These are phyloP conservation scores for Eurystomus gularis DNA, from an alignment of 2,113 vertebrate genomes.

Conservation along the genomic window DNA sequence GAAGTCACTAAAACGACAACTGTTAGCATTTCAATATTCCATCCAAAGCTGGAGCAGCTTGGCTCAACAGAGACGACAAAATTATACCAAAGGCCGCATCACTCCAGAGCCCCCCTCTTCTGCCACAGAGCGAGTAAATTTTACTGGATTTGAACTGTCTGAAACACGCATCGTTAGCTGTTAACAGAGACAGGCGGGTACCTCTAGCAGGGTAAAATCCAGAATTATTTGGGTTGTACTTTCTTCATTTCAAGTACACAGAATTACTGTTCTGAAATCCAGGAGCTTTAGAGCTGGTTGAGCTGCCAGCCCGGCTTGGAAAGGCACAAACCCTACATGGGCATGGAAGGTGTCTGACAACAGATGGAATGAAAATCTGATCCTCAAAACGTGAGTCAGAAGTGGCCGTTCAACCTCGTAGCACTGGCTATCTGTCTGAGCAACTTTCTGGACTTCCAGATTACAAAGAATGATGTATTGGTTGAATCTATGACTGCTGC, in stretches of 20 bases:
- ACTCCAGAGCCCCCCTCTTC: background rate
- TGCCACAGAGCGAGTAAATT: background rate
- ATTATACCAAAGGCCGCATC: background rate
- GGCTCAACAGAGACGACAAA: background rate
- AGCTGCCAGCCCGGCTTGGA: background rate
- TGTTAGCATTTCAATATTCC: background rate
- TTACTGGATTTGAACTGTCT: background rate
- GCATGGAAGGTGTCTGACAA: accelerated
- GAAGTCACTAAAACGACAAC: background rate
- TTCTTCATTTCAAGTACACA: background rate
- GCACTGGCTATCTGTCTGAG: background rate
- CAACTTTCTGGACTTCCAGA: background rate
- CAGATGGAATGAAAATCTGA: background rate
- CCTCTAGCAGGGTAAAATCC: background rate
- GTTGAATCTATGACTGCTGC: background rate
- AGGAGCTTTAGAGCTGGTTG: background rate
- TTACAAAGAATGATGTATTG: background rate
- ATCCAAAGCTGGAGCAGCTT: background rate
- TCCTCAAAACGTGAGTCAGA: background rate
- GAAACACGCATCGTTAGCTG: accelerated
- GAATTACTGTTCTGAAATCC: no score
- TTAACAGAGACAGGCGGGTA: background rate
- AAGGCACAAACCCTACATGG: accelerated
- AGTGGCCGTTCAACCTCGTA: background rate
- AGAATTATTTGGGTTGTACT: accelerated